These are phyloP conservation scores for Acleris holmiana DNA, from an alignment of 2,888 invertebrate species.

Conservation along the genomic window DNA sequence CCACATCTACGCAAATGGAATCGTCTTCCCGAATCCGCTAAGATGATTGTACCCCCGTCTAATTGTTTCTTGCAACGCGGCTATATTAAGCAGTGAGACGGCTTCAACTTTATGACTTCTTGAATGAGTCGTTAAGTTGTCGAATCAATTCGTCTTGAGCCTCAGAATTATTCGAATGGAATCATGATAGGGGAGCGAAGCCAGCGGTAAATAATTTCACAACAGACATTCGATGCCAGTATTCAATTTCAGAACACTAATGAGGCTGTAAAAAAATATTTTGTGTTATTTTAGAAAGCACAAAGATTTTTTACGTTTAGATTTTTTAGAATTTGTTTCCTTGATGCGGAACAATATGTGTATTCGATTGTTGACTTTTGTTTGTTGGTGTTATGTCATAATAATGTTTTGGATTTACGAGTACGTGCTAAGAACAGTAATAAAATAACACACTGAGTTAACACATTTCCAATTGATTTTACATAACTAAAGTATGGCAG, in stretches of 20 bases:
- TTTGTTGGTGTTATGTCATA: no score
- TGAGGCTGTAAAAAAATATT: slow-evolving; percentile 23
- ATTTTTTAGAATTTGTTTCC: no score
- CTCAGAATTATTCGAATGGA: slow-evolving; percentile 65
- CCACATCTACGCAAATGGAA: slow-evolving; percentile 53
- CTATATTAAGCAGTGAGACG: slow-evolving; percentile 81
- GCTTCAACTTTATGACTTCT: slow-evolving; percentile 79
- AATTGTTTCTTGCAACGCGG: slow-evolving; percentile 83
- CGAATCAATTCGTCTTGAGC: slow-evolving; percentile 76
- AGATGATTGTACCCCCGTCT: slow-evolving; percentile 78
- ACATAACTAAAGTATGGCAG: no score
- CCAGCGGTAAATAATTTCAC: slow-evolving; percentile 48
- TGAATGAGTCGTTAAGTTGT: slow-evolving; percentile 81
- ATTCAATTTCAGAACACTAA: slow-evolving; percentile 35
- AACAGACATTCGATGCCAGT: slow-evolving; percentile 38
- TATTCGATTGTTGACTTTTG: no score
- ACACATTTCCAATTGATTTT: no score
- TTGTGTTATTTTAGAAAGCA: slow-evolving; percentile 6
- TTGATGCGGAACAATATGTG: no score
- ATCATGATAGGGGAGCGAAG: slow-evolving; percentile 49
- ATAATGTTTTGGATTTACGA: no score
- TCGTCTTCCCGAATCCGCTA: slow-evolving; percentile 45
- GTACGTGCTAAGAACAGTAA: no score
- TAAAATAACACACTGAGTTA: no score
- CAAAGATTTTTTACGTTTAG: not conserved